Percentiles rank a stretch among this genome's conserved stretches.
Evolutionary conservation across 64 coral and sea anemone genomes (phyloP).

Genomic region (Montipora foliosa): DNA sequence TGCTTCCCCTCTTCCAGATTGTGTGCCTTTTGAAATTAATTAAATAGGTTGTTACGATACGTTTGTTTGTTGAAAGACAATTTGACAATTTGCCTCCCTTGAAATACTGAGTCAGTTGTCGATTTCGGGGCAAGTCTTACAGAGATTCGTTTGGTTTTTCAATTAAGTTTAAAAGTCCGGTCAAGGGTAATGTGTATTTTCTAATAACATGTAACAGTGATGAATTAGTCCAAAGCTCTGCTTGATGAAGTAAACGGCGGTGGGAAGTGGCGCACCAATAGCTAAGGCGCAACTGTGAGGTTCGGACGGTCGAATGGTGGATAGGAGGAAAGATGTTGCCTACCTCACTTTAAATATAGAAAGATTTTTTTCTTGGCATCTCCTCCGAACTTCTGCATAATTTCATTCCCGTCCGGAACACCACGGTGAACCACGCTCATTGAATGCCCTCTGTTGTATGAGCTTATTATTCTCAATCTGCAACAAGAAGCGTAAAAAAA

Average conservation of each 20-base stretch:
- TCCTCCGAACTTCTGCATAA: neutral
- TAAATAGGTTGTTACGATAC: too few species aligned
- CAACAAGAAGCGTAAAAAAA: neutral
- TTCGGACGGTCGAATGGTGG: neutral
- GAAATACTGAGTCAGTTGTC: too few species aligned
- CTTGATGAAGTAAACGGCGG: neutral
- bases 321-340: neutral
- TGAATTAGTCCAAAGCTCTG: neutral
- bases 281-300: neutral
- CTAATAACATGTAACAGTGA: neutral
- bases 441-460: neutral
- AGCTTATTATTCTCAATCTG: slow-evolving; percentile 2
- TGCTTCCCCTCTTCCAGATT: too few species aligned
- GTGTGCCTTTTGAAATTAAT: too few species aligned
- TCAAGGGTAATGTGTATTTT: neutral
- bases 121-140: too few species aligned
- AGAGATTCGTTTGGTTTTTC: neutral
- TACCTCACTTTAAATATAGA: neutral
- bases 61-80: too few species aligned
- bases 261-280: neutral
- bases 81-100: too few species aligned
- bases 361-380: neutral
- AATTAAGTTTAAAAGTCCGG: neutral
- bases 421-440: slow-evolving; percentile 4
- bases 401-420: neutral